Conservation (phyloP, 64 coral and sea anemone genomes). For the Platygyra sinensis region DNA sequence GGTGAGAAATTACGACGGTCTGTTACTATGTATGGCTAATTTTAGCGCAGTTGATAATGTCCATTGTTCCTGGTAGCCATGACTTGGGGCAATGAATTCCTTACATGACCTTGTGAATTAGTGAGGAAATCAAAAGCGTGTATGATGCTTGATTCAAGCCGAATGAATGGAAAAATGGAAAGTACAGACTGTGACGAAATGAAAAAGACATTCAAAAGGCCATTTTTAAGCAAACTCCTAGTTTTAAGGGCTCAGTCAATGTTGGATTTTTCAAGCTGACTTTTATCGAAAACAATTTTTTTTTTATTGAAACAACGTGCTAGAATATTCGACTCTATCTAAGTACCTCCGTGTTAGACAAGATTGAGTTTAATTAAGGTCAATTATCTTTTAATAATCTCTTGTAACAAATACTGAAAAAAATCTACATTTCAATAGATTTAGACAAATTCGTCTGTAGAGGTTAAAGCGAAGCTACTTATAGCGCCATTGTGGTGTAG, state of each 20-base stretch:
- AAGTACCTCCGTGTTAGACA: background rate
- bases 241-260: background rate
- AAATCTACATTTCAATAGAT: too few relatives aligned
- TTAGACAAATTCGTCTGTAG: too few relatives aligned
- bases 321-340: background rate
- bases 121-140: background rate
- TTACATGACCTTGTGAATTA: background rate
- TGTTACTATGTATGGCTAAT: background rate
- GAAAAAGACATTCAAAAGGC: background rate
- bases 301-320: background rate
- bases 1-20: background rate
- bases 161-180: background rate
- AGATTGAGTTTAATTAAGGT: background rate
- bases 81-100: slow-evolving; percentile 2
- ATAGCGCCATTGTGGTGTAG: too few relatives aligned
- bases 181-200: background rate
- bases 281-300: background rate
- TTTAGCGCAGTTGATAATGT: background rate
- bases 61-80: background rate
- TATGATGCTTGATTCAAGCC: background rate
- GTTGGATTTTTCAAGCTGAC: background rate
- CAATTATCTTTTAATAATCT: background rate
- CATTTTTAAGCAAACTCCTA: background rate
- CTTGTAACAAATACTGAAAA: background rate
- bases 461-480: too few relatives aligned